Evolutionary conservation across 2,113 vertebrate genomes (phyloP).

Genomic region (Megaptera novaeangliae): DNA sequence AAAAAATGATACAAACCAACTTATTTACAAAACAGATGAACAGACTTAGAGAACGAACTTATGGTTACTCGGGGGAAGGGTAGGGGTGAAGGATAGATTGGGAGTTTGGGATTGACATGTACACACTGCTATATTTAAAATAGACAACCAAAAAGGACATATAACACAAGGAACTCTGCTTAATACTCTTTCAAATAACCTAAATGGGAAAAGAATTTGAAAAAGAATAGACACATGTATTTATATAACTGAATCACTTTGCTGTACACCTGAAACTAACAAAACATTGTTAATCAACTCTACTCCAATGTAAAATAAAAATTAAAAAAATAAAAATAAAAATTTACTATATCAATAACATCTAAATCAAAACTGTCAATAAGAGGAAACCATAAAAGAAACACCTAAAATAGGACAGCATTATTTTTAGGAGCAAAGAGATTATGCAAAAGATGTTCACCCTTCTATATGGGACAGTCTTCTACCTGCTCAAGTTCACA

Average conservation of each 20-base stretch:
- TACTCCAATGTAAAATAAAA: neutral
- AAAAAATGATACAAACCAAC: neutral
- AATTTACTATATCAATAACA: neutral
- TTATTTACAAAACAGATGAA: neutral
- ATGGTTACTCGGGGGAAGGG: neutral
- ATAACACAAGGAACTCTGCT: neutral
- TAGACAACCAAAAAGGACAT: neutral
- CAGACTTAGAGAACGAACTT: neutral
- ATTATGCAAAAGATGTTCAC: neutral
- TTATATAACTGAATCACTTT: neutral
- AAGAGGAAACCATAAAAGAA: neutral
- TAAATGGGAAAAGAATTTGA: neutral
- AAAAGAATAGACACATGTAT: neutral
- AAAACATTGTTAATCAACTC: neutral
- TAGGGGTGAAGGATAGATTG: neutral
- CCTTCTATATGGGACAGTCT: neutral
- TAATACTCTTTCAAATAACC: neutral
- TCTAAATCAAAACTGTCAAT: neutral
- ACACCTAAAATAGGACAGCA: neutral
- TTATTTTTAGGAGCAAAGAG: neutral
- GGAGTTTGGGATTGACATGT: neutral
- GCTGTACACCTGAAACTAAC: neutral
- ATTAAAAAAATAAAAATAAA: neutral
- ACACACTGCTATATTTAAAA: neutral
- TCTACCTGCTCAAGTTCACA: neutral